Conservation (phyloP, 2,888 invertebrate species). For the Acanthacorydalis orientalis region DNA sequence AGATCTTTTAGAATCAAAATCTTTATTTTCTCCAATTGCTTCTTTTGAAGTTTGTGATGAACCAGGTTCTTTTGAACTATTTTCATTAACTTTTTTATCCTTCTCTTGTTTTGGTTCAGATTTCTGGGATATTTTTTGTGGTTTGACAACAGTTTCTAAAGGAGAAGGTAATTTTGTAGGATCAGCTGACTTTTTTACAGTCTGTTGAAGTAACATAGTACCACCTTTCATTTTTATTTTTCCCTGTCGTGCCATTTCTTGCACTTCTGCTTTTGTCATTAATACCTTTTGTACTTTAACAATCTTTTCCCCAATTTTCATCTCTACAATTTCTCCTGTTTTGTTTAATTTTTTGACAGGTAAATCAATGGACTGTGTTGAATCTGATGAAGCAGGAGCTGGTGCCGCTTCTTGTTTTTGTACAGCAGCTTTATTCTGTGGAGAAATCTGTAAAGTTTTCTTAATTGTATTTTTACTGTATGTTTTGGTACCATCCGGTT, state of each 20-base stretch:
- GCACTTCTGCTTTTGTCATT: conserved; percentile 48
- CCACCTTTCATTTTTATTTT: conserved; percentile 39
- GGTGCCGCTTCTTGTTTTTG: conserved; percentile 8
- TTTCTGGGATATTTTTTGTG: background rate
- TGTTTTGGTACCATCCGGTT: conserved; percentile 24
- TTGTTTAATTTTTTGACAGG: conserved; percentile 1
- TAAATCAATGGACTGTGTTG: conserved; percentile 9
- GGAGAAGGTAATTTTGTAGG: conserved; percentile 2
- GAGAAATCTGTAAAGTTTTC: conserved; percentile 1
- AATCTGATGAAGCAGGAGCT: conserved; percentile 12
- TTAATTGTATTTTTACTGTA: conserved; percentile 15
- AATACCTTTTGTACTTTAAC: conserved; percentile 48
- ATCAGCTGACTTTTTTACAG: background rate
- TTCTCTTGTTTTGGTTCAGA: background rate
- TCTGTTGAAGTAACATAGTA: conserved; percentile 16
- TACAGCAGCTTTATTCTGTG: background rate
- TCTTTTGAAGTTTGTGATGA: background rate
- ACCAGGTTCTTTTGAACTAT: background rate
- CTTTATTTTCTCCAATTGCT: conserved; percentile 2
- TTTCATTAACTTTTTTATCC: background rate
- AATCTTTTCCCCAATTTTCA: conserved; percentile 42
- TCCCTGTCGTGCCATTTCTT: conserved; percentile 47
- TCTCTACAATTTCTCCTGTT: conserved; percentile 17
- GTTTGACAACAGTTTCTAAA: background rate
- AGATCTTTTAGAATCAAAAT: conserved; percentile 4